These are phyloP conservation scores for Pachyramphus minor DNA, from an alignment of 2,113 vertebrate species.

Conservation along the genomic window DNA sequence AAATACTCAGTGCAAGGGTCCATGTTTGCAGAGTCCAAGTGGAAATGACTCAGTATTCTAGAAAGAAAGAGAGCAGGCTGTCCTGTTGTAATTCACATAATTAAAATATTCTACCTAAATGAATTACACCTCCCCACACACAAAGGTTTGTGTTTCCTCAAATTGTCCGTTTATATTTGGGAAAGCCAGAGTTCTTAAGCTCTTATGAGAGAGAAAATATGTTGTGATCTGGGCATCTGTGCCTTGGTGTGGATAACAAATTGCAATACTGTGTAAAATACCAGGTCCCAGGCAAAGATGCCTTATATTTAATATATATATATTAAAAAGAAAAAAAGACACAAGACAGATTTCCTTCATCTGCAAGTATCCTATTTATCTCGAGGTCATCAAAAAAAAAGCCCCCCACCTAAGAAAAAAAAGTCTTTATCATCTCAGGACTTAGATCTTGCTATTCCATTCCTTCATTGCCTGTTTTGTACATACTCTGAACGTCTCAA, in stretches of 20 bases:
- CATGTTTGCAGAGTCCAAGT: slow-evolving; percentile 43
- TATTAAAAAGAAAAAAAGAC: neutral
- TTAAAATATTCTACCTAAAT: slow-evolving; percentile 60
- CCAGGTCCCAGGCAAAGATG: neutral
- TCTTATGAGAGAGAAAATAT: neutral
- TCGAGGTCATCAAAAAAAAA: neutral
- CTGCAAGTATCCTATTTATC: neutral
- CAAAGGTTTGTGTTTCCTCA: slow-evolving; percentile 46
- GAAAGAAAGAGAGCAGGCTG: slow-evolving; percentile 21
- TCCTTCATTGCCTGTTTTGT: neutral
- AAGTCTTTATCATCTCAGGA: neutral
- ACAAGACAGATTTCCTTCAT: neutral
- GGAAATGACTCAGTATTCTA: slow-evolving; percentile 60
- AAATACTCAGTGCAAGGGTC: neutral
- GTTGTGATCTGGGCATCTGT: neutral
- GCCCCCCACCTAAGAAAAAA: neutral
- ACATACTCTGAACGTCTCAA: neutral
- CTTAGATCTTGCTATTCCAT: neutral
- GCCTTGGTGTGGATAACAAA: neutral
- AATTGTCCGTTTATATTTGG: slow-evolving; percentile 21
- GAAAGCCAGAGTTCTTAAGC: slow-evolving; percentile 11
- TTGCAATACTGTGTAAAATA: neutral
- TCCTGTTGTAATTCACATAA: slow-evolving; percentile 39
- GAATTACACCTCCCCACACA: slow-evolving; percentile 20
- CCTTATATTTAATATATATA: neutral